phyloP scores from a whole-genome alignment of 2,113 vertebrate genomes.

The Bos javanicus region DNA sequence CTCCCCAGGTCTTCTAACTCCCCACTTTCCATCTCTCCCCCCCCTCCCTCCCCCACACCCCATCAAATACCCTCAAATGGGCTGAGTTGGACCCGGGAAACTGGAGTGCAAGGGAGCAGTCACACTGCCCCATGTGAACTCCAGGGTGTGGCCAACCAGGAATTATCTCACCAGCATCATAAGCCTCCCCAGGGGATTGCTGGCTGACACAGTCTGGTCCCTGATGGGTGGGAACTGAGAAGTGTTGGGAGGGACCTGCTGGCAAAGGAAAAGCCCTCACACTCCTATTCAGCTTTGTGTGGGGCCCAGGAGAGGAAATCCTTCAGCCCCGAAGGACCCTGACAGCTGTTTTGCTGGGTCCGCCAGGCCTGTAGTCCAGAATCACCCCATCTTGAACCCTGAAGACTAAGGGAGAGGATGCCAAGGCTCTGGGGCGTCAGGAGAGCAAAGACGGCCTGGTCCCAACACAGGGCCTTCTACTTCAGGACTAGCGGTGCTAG shows the following conservation, averaged over 20 bases:
- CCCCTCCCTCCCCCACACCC: background rate
- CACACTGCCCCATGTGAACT: background rate
- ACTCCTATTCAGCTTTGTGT: background rate
- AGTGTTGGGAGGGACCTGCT: background rate
- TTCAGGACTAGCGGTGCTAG: rapidly evolving
- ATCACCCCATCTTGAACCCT: background rate
- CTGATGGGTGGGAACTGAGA: background rate
- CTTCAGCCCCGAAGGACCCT: background rate
- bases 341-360: background rate
- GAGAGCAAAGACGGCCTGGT: background rate
- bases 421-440: background rate
- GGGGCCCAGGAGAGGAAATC: background rate
- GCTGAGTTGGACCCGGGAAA: background rate
- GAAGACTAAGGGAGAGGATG: background rate
- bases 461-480: background rate
- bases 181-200: background rate
- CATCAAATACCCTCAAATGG: background rate
- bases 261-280: background rate
- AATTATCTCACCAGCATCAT: background rate
- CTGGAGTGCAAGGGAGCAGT: background rate
- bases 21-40: too few relatives aligned
- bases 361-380: background rate
- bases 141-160: background rate
- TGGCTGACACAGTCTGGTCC: background rate
- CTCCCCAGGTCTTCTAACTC: background rate